Evolutionary conservation across 2,888 invertebrate species (phyloP), one percentile per base, ranked within the genome.

Genomic region (Zootermopsis nevadensis): DNA sequence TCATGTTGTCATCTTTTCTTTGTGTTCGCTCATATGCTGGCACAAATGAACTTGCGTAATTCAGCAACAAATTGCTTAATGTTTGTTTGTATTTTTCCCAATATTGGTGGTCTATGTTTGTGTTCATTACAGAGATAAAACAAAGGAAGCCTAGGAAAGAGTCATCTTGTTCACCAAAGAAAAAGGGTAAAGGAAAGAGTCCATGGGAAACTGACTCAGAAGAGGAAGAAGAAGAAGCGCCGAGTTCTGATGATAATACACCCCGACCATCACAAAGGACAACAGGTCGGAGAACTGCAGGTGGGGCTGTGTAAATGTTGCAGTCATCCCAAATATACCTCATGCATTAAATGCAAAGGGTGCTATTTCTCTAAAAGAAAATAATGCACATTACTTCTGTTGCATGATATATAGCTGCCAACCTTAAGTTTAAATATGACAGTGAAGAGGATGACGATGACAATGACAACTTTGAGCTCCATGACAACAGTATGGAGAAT

Each of bases 111-210:
- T 48, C 19, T 8, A 55, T 60, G 19, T 27, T 72, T 38, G n/a
- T 30, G 2, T 19, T 33, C 22, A 66, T 66, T 67, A 60, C 55
- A 66, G 42, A 74, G 0, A 27, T 72, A n/a, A 74, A 74, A n/a
- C 74, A 74, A 15, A 74, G 24, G 22, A 69, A 22, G 3, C 67
- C 33, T 53, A 48, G 19, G 33, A 60, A 55, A 38, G 60, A 33
- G 19, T n/a, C 12, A 27, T 53, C 77, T 53, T 30, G 66, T n/a
- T 83, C 85, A 27, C 86, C 86, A 67, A 87, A 89, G 81, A 91
- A 90, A 86, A 89, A 87, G 72, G 60, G 60, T 27, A 89, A 89
- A 87, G 88, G 88, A 85, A 87, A 86, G 53, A 88, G 88, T 84
- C 88, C 88, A 0, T 89, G 88, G 88, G 86, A 86, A n/a, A 81